Base-by-base conservation (phyloP, 1,140 invertebrate species). In the Drosophila nannoptera region DNA sequence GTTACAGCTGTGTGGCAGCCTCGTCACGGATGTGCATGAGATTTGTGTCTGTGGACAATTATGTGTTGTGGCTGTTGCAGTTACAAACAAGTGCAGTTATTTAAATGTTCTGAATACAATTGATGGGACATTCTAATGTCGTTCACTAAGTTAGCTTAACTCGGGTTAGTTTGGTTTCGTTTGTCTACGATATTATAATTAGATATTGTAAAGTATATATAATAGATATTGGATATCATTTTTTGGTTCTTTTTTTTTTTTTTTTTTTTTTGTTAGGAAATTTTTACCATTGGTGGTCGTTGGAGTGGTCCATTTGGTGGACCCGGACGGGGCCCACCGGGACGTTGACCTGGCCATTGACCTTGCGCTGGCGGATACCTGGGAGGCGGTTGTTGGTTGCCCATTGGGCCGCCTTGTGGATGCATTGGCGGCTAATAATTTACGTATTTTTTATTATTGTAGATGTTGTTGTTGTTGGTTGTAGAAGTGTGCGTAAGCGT, bases 321-420 rank as follows among this genome's bases (percentile, higher is more conserved):
- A 42, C 93, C 93, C 78, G 92, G 92, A 92, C 94, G 93, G 2
- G 94, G 93, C 7, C 94, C 93, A 67, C 93, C 92, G 78, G 93
- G 92, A 29, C 91, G 89, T 12, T 91, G 92, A 43, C 91, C 91
- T 88, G 64, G 90, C 88, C 88, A 68, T 92, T 93, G 68, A 91
- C 78, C 78, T 75, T 89, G 88, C 63, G 87, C 69, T 73, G 76
- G 87, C 42, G 80, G 88, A 80, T 87, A 89, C 42, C 88, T 90
- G 50, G 91, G 91, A 22, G 91, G 91, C 40, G 90, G 90, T 69
- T 92, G 91, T 66, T 91, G 90, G 52, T 82, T 78, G 62, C 88
- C 81, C 67, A 89, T 88, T 16, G 84, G 80, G 53, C 84, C 87
- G 67, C 87, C 78, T 38, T 89, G 88, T 59, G 73, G 88, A 86